Conservation (phyloP, 2,888 invertebrate species). For the Pseudococcus jackbeardsleyi region DNA sequence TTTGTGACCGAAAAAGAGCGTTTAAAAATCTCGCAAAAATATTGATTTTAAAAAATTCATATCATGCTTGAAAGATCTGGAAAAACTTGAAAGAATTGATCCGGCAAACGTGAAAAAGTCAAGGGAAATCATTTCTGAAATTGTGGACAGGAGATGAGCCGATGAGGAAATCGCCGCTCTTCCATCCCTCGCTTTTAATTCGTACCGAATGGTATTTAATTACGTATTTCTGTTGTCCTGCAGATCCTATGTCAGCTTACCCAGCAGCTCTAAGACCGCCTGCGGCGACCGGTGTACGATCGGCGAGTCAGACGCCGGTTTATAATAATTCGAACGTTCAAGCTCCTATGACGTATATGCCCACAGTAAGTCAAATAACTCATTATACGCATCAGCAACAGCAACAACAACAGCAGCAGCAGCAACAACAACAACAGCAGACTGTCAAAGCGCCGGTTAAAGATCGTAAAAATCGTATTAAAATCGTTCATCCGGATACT, state of each 20-base stretch:
- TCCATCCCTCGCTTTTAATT: neutral
- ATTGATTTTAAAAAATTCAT: too few species aligned
- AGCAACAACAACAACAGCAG: slow-evolving; percentile 40
- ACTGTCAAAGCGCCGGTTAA: neutral
- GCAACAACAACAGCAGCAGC: slow-evolving; percentile 30
- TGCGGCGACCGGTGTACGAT: neutral
- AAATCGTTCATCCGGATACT: slow-evolving; percentile 55
- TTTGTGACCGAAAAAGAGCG: too few species aligned
- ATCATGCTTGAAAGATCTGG: too few species aligned
- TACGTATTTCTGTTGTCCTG: neutral
- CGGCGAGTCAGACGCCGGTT: slow-evolving; percentile 4
- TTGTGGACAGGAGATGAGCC: too few species aligned
- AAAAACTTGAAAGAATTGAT: too few species aligned
- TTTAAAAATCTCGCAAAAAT: too few species aligned
- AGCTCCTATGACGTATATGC: neutral
- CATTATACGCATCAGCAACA: neutral
- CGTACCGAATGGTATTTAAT: neutral
- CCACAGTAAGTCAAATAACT: neutral
- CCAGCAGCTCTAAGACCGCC: neutral
- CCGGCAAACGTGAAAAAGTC: too few species aligned
- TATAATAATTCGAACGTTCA: neutral
- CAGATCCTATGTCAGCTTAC: neutral
- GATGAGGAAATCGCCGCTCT: too few species aligned
- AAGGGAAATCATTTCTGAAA: too few species aligned
- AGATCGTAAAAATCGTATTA: slow-evolving; percentile 1